Base-by-base conservation (phyloP, 1,140 invertebrate species). In the Tetraneura akinire region DNA sequence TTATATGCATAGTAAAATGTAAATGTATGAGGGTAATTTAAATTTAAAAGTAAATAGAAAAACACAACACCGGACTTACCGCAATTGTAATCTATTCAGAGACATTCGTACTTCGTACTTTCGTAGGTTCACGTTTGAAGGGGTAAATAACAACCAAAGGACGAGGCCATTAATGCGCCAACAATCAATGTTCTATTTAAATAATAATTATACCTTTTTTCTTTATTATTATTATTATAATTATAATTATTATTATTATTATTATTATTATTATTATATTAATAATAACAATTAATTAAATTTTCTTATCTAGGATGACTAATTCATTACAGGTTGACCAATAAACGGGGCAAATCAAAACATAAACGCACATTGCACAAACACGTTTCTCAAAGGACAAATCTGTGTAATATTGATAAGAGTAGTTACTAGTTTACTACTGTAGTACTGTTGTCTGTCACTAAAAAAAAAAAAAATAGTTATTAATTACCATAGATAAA, bases 271-370 rank as follows among this genome's bases (percentile, higher is more conserved):
- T 76, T 76, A 76, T 76, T 76, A 76, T 26, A n/a, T 37, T 37
- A 37, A 37, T 57, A 78, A 53, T 78, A 78, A 78, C 74, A 78
- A 55, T 62, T 78, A 78, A 78, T 57, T 78, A 78, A 47, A 60
- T 23, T 62, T 10, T 76, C 53, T 78, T 78, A 78, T 78, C 74
- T 62, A 26, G 0, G 45, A 49, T 71, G 68, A 71, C 68, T 71
- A 62, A 78, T 60, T 29, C 74, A 8, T n/a, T 3, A 14, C 74
- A 78, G 55, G 21, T 23, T 60, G 37, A 45, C 55, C 74, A 26
- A 18, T 10, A 11, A 10, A 2, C 51, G 51, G 71, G 26, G 57
- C 29, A 37, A 70, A 26, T 8, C 49, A 11, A 49, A 47, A 70
- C 13, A 9, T 0, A 3, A 47, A 71, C 26, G 8, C 45, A 26